Base-by-base conservation (phyloP, 2,888 invertebrate genomes). In the Mesochorus sp. region DNA sequence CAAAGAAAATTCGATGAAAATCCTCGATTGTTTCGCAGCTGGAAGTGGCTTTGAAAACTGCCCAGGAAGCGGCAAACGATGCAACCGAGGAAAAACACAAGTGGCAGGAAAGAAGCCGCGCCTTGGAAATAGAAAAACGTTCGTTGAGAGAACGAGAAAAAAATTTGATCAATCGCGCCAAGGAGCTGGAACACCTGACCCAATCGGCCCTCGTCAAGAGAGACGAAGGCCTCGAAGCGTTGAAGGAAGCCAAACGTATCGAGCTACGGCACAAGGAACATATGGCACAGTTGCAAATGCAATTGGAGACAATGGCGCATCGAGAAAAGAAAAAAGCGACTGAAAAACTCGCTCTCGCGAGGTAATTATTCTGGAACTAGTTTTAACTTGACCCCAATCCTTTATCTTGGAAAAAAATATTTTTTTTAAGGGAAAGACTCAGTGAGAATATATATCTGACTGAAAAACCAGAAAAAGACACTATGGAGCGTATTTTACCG, bases 141-240 rank as follows among this genome's bases (percentile, higher is more conserved):
- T 28, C 67, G 12, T 72, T 89, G 12, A 76, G 83, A 37, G 85
- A 85, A 17, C 88, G 87, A 57, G 90, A 90, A 84, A 84, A 82
- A 70, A 77, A 82, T 17, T 83, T 90, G 1, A 71, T 87, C 34
- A 49, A 82, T 21, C 85, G 85, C 37, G 90, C 90, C 5, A 89
- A 88, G 80, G 89, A 90, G 77, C 81, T 90, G 14, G 88, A 90
- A 68, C 83, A 84, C 39, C 81, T 90, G 17, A 90, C 90, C 24
- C 87, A 89, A 80, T 84, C 87, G 24, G 86, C 90, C 28, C 26
- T 90, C 61, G 59, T 59, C 8, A 91, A 88, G 82, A 86, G 84
- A 21, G 87, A 89, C 4, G 90, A 91, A 83, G 90, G 90, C 31
- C 44, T 87, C 2, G 82, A 79, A 79, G 88, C 88, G 28, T 76